phyloP scores from a whole-genome alignment of 2,888 invertebrate genomes.

The Melitaea athalia region DNA sequence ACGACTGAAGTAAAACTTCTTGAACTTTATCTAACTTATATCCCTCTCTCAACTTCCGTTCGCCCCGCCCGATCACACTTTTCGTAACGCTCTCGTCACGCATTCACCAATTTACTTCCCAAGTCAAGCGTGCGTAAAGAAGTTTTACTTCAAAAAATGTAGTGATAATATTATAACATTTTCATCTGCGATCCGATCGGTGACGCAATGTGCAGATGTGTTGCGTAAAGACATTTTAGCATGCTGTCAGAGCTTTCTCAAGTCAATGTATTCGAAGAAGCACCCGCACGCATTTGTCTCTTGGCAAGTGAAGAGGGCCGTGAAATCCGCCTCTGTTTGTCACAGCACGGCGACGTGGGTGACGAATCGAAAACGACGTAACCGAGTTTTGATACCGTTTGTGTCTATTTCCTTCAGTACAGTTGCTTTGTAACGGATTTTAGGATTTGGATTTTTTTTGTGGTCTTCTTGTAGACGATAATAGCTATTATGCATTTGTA shows the following conservation, averaged over 20 bases:
- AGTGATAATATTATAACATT: background rate
- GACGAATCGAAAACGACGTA: slow-evolving; percentile 65
- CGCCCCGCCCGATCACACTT: too few species aligned
- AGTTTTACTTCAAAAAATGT: background rate
- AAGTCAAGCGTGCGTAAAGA: too few species aligned
- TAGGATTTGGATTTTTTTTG: slow-evolving; percentile 22
- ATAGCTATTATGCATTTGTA: background rate
- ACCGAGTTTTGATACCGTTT: slow-evolving; percentile 65
- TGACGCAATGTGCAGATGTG: slow-evolving; percentile 62
- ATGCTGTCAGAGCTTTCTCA: slow-evolving; percentile 77
- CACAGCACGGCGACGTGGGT: slow-evolving; percentile 52
- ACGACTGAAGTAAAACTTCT: too few species aligned
- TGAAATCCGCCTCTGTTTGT: slow-evolving; percentile 67
- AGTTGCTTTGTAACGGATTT: slow-evolving; percentile 34
- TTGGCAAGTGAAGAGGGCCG: slow-evolving; percentile 49
- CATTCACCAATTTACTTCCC: too few species aligned
- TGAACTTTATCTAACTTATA: too few species aligned
- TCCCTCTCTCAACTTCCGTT: too few species aligned
- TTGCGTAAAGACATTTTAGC: slow-evolving; percentile 77
- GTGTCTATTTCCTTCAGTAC: slow-evolving; percentile 27
- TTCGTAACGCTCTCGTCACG: too few species aligned
- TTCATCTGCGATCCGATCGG: slow-evolving; percentile 48
- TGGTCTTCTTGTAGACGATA: background rate
- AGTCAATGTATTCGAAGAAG: slow-evolving; percentile 59
- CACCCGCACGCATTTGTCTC: slow-evolving; percentile 67